Percentiles rank a stretch among this genome's conserved stretches.
These are phyloP conservation scores for Lophius americanus DNA, from an alignment of 2,797 vertebrate species.

Conservation along the genomic window DNA sequence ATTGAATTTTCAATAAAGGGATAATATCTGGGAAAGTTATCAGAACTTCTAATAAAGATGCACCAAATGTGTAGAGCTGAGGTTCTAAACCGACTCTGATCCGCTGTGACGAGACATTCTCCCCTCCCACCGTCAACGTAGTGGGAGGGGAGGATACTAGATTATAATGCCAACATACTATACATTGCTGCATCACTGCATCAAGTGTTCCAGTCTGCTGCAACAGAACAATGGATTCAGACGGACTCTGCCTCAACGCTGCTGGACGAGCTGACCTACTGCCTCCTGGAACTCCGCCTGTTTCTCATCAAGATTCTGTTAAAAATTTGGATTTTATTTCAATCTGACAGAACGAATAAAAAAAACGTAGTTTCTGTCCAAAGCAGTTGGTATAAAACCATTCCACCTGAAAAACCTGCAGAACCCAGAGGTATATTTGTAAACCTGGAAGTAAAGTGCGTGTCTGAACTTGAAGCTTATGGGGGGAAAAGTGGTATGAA, in stretches of 20 bases:
- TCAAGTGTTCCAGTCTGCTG: constrained; percentile 55
- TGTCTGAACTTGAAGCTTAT: constrained; percentile 79
- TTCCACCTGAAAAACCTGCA: constrained; percentile 59
- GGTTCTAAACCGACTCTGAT: constrained; percentile 1
- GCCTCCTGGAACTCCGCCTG: constrained; percentile 18
- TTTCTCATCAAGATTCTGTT: neutral
- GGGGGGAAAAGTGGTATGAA: constrained; percentile 67
- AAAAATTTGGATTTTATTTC: neutral
- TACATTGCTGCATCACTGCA: constrained; percentile 48
- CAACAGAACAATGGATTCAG: constrained; percentile 52
- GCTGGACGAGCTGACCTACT: constrained; percentile 27
- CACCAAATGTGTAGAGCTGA: neutral
- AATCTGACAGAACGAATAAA: constrained; percentile 6
- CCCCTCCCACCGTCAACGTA: neutral
- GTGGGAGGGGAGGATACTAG: constrained; percentile 33
- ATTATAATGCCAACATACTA: constrained; percentile 39
- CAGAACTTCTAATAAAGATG: constrained; percentile 4
- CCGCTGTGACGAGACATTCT: neutral
- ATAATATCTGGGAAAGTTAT: neutral
- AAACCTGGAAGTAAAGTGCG: constrained; percentile 73
- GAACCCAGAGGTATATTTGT: constrained; percentile 78
- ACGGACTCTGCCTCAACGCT: constrained; percentile 19
- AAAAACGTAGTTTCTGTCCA: neutral
- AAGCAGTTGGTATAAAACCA: constrained; percentile 26
- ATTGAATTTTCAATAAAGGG: neutral